Evolutionary conservation across 2,888 invertebrate species (phyloP).

Genomic region (Melanargia galathea): DNA sequence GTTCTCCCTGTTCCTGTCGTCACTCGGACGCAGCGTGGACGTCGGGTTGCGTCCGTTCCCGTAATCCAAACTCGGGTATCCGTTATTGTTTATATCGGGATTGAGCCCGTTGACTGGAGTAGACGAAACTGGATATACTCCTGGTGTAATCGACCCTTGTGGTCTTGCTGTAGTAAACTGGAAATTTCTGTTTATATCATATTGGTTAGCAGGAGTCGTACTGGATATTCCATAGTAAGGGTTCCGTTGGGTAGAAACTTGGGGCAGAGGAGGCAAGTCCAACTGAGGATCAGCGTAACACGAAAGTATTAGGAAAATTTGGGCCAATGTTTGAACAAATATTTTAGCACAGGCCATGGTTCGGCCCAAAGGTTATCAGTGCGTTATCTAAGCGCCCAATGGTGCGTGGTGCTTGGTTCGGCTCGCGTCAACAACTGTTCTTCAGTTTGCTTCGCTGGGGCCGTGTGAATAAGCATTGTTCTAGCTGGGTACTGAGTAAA

Average conservation of each 20-base stretch:
- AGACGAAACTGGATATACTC: constrained; percentile 64
- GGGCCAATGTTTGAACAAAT: constrained; percentile 54
- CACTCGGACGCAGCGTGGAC: constrained; percentile 58
- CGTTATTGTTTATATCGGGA: constrained; percentile 76
- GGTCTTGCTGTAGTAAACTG: constrained; percentile 66
- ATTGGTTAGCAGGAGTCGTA: constrained; percentile 69
- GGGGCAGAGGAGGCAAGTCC: constrained; percentile 79
- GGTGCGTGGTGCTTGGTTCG: constrained; percentile 70
- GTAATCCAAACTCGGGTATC: constrained; percentile 65
- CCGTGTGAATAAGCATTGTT: constrained; percentile 74
- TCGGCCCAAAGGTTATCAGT: constrained; percentile 46
- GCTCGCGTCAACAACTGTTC: constrained; percentile 69
- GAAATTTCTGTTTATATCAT: constrained; percentile 61
- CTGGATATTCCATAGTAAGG: constrained; percentile 67
- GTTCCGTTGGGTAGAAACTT: constrained; percentile 61
- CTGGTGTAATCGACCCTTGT: constrained; percentile 53
- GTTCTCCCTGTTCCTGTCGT: constrained; percentile 52
- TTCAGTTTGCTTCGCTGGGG: constrained; percentile 54
- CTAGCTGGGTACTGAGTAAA: constrained; percentile 42
- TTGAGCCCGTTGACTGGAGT: constrained; percentile 66
- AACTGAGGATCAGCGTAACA: constrained; percentile 70
- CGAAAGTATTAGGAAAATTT: constrained; percentile 49
- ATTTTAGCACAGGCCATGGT: constrained; percentile 68
- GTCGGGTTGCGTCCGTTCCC: constrained; percentile 62
- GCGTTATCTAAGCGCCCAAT: constrained; percentile 51